Evolutionary conservation across 2,797 vertebrate species (phyloP).

Genomic region (Scolopax bukidnonensis): DNA sequence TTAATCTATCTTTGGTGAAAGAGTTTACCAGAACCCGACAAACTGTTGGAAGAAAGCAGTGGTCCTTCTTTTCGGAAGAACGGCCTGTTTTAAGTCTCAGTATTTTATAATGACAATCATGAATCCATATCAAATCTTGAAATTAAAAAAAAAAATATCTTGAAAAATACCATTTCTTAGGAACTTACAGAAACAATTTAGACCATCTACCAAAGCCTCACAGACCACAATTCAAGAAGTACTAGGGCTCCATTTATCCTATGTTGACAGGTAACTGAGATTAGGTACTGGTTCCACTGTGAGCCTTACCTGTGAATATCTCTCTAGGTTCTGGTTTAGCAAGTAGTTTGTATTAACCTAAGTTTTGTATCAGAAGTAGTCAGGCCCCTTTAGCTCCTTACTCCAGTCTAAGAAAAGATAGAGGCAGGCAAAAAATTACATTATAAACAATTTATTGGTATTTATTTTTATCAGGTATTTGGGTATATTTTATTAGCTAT

Average conservation of each 20-base stretch:
- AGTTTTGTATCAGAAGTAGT: neutral
- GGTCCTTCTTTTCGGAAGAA: neutral
- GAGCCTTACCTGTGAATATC: neutral
- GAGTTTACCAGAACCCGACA: constrained; percentile 38
- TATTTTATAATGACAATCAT: neutral
- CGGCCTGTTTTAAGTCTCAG: neutral
- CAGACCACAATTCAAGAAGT: neutral
- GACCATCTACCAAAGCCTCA: neutral
- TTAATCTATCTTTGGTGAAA: constrained; percentile 60
- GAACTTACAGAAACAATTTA: neutral
- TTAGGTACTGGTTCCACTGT: neutral
- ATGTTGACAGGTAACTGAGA: neutral
- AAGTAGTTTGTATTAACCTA: neutral
- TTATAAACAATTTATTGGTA: neutral
- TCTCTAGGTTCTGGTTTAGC: neutral
- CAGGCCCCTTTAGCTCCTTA: neutral
- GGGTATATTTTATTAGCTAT: neutral
- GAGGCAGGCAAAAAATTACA: neutral
- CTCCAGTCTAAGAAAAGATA: neutral
- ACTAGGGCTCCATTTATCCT: neutral
- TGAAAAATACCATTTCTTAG: neutral
- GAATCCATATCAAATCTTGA: neutral
- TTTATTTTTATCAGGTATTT: neutral
- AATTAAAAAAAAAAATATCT: neutral
- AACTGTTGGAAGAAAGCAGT: constrained; percentile 26